Evolutionary conservation across 1,140 invertebrate genomes (phyloP).

Genomic region (Solen grandis): DNA sequence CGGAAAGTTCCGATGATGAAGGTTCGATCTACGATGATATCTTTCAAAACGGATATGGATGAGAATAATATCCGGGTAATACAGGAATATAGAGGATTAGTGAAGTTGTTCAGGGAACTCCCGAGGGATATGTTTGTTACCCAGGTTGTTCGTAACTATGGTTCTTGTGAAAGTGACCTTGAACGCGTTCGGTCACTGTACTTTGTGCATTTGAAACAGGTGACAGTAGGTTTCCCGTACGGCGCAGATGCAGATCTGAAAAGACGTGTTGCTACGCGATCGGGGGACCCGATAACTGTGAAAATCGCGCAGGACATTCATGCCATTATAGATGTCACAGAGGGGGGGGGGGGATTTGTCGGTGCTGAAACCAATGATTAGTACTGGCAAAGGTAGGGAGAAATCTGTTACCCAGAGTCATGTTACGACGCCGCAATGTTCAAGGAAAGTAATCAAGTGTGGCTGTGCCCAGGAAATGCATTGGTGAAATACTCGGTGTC

Average conservation of each 20-base stretch:
- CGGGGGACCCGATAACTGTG: not conserved
- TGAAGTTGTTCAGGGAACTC: not conserved
- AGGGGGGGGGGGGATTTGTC: no score
- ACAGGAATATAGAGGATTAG: not conserved
- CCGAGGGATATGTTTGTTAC: not conserved
- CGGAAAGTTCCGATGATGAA: no score
- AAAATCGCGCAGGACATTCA: slow-evolving; percentile 1
- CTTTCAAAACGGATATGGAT: no score
- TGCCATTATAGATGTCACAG: not conserved
- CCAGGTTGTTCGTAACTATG: slow-evolving; percentile 10
- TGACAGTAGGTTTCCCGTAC: not conserved
- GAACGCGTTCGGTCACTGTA: not conserved
- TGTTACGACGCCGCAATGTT: no score
- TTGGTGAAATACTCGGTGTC: no score
- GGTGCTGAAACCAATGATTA: no score
- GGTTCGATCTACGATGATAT: no score
- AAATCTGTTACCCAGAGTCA: no score
- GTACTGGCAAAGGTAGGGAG: no score
- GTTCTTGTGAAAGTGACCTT: not conserved
- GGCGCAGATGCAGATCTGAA: not conserved
- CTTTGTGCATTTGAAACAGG: not conserved
- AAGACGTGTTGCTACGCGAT: not conserved
- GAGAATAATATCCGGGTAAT: no score
- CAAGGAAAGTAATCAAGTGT: no score
- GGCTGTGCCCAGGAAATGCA: no score